Base-by-base conservation (phyloP, 1,140 invertebrate genomes). In the Laupala kohalensis region DNA sequence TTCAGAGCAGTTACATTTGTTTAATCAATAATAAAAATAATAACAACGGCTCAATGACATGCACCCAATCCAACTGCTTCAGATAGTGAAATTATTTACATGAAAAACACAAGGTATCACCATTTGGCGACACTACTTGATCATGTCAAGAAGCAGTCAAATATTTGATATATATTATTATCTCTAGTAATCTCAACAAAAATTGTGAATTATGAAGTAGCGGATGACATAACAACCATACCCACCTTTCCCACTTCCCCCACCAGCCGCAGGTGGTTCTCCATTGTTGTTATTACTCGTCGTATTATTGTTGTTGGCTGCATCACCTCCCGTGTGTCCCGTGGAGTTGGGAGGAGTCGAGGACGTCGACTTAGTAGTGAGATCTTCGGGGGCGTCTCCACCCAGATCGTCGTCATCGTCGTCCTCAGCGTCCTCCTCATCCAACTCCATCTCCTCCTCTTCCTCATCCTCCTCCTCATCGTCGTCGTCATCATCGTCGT, bases 341-440 rank as follows among this genome's bases (percentile, higher is more conserved):
- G 80, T 70, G 77, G 77, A 71, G 76, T 80, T 76, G 76, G 82
- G 76, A 76, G 81, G 79, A 77, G 82, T 79, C 77, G 85, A 73
- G 77, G 83, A 74, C 74, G 78, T 76, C 73, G 85, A 75, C 78
- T 86, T 79, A 77, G 84, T 78, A 67, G 89, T 93, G 9, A 95
- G 80, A 79, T 94, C 93, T 82, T 94, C 93, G 4, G 92, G 92
- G 74, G 92, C 91, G 74, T 93, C 92, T 76, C 79, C 79, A 9
- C 77, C 78, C 26, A 76, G 73, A 30, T 91, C 88, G 71, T 90
- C 88, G 26, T 84, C 84, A 63, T 84, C 82, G 28, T 83, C 81
- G 25, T 84, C 82, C 15, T 83, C 81, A 25, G 83, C 83, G 6
- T 79, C 80, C 23, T 78, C 78, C 25, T 81, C 80, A 30, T 79